phyloP scores from a whole-genome alignment of 2,797 vertebrate genomes.

The Calcarius lapponicus region DNA sequence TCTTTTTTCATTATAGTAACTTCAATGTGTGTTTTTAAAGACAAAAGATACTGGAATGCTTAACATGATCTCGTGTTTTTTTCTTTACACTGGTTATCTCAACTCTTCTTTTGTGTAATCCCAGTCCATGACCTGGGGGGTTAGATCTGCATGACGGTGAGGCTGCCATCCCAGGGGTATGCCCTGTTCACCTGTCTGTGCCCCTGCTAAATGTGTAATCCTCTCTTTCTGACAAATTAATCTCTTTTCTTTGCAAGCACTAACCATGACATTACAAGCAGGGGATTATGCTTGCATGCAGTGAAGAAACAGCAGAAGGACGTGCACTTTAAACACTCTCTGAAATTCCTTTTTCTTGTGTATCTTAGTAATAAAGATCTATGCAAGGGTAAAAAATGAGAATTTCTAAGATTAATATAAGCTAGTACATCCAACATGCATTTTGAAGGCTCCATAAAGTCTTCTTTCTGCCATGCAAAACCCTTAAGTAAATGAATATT shows the following conservation, averaged over 20 bases:
- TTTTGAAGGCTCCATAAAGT: neutral
- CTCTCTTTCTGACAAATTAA: slow-evolving; percentile 50
- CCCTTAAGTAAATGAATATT: neutral
- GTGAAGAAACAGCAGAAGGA: neutral
- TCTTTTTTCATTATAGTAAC: neutral
- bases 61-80: neutral
- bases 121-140: neutral
- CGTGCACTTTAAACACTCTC: neutral
- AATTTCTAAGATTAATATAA: neutral
- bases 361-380: neutral
- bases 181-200: neutral
- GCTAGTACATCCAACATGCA: neutral
- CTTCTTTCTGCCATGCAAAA: neutral
- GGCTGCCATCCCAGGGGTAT: neutral
- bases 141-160: neutral
- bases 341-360: neutral
- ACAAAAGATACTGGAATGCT: neutral
- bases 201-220: slow-evolving; percentile 41
- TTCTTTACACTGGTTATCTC: neutral
- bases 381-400: neutral
- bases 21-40: neutral
- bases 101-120: neutral
- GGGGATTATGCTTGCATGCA: slow-evolving; percentile 22
- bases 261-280: slow-evolving; percentile 9
- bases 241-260: neutral